Evolutionary conservation across 2,888 invertebrate species (phyloP).

Genomic region (Ramazzottius varieornatus): DNA sequence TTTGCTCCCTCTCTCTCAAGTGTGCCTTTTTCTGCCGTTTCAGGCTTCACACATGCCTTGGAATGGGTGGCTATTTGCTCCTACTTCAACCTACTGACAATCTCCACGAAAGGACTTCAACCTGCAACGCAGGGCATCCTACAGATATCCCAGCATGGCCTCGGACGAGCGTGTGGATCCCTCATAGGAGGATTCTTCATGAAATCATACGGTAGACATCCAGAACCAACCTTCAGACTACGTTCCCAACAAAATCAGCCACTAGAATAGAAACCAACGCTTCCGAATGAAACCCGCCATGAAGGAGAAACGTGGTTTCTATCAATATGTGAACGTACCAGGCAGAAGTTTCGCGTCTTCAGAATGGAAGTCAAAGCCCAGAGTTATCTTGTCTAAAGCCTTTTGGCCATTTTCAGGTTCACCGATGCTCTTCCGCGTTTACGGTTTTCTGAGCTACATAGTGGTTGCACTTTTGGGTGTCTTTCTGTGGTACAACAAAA

Average conservation of each 20-base stretch:
- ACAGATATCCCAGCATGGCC: not conserved
- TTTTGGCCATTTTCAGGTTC: not conserved
- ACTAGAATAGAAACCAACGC: too few relatives aligned
- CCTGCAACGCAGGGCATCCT: not conserved
- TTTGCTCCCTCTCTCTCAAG: too few relatives aligned
- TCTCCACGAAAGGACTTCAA: not conserved
- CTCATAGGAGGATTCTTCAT: not conserved
- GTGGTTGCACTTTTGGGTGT: not conserved
- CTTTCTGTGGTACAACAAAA: not conserved
- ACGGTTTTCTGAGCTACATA: not conserved
- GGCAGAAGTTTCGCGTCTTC: too few relatives aligned
- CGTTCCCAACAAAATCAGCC: too few relatives aligned
- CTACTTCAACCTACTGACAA: not conserved
- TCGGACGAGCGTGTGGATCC: not conserved
- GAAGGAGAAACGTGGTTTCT: too few relatives aligned
- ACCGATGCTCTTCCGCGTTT: not conserved
- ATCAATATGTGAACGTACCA: too few relatives aligned
- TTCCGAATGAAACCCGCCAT: too few relatives aligned
- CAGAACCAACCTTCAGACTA: too few relatives aligned
- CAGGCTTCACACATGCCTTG: slow-evolving; percentile 1
- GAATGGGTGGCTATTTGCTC: slow-evolving; percentile 1
- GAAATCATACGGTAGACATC: not conserved
- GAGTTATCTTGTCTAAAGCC: too few relatives aligned
- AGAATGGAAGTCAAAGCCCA: too few relatives aligned
- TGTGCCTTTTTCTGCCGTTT: not conserved